Evolutionary conservation across 2,113 vertebrate species (phyloP).

Genomic region (Tylochromis polylepis): DNA sequence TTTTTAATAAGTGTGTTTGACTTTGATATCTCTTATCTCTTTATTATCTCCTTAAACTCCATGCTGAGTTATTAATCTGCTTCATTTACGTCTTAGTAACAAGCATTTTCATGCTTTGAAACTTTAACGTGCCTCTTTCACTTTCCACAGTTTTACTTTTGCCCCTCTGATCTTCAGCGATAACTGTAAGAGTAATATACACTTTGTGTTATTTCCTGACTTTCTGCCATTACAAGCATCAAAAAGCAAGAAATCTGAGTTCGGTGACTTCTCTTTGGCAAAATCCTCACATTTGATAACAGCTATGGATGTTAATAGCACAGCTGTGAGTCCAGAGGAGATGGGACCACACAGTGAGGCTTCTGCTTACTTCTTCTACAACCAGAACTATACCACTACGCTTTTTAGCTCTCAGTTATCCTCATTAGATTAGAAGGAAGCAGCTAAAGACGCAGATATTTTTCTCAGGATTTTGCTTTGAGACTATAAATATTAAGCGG

Average conservation of each 20-base stretch:
- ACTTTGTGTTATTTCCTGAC: background rate
- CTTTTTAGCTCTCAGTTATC: background rate
- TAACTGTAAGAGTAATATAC: background rate
- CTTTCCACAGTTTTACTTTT: background rate
- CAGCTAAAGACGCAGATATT: fast-evolving
- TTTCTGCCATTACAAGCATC: background rate
- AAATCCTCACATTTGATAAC: background rate
- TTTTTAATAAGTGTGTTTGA: background rate
- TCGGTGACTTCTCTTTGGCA: background rate
- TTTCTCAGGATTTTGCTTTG: background rate
- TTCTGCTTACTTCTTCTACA: background rate
- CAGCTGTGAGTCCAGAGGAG: slow-evolving; percentile 8
- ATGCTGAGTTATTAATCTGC: background rate
- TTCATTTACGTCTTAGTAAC: background rate
- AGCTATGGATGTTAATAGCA: background rate
- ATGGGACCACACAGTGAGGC: slow-evolving; percentile 24
- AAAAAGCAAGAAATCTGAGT: background rate
- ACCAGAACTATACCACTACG: background rate
- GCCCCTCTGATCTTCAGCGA: background rate
- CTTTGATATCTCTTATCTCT: background rate
- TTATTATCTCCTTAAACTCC: background rate
- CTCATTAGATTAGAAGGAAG: background rate
- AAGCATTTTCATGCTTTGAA: background rate
- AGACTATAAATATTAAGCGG: background rate
- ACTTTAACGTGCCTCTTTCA: background rate